These are phyloP conservation scores for Buceros bicornis DNA, from an alignment of 2,797 vertebrate genomes.

Conservation along the genomic window DNA sequence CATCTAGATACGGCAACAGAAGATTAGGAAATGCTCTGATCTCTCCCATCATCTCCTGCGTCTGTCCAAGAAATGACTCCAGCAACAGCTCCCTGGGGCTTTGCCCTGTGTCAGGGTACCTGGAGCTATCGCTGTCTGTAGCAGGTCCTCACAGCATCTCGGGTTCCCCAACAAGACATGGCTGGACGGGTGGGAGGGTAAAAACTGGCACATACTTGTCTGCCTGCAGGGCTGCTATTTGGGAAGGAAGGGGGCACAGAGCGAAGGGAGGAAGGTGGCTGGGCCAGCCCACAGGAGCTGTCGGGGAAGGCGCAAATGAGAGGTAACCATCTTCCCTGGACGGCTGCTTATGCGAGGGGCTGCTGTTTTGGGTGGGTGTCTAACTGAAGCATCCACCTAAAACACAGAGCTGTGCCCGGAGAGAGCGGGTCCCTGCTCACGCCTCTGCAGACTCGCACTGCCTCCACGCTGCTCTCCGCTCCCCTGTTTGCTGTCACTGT, in stretches of 20 bases:
- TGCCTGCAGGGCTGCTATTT: neutral
- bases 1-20: constrained; percentile 76
- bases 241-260: neutral
- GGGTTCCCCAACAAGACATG: neutral
- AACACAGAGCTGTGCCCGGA: neutral
- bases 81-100: neutral
- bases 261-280: neutral
- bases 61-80: neutral
- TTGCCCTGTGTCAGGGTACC: neutral
- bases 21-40: neutral
- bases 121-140: neutral
- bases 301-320: neutral
- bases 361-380: neutral
- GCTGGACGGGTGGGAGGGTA: neutral
- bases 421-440: neutral
- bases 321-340: neutral
- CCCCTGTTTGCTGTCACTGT: neutral
- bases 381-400: neutral
- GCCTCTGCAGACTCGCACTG: neutral
- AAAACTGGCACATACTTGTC: neutral
- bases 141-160: neutral
- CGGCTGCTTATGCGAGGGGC: neutral
- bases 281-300: neutral
- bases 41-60: neutral
- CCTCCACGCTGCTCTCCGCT: neutral